Evolutionary conservation across 2,888 invertebrate genomes (phyloP), one percentile per base, ranked within the genome.

Genomic region (Lepidocyrtoides sp.): DNA sequence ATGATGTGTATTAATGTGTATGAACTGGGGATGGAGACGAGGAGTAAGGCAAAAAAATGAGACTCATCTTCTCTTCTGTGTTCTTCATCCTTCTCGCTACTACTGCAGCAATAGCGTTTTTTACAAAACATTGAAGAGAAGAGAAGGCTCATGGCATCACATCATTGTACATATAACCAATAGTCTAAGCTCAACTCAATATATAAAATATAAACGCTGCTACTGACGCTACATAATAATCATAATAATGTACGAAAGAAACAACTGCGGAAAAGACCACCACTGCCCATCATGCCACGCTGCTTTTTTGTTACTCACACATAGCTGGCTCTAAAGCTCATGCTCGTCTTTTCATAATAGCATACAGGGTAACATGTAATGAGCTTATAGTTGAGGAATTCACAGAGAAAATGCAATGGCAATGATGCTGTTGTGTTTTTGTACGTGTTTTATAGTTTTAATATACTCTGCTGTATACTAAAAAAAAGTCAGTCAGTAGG

Each of bases 401-500:
- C 26, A 44, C 72, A 44, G 23, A 44, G n/a, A n/a, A 75, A 75
- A 23, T 75, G 44, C 72, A 75, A 23, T 75, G 72, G n/a, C n/a
- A n/a, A 75, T 75, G 44, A 20, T 44, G 72, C 10, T 69, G 69
- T 69, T 23, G 23, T 10, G 12, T 23, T 48, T 44, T 44, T 44
- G 41, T 23, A 20, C n/a, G n/a, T n/a, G n/a, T n/a, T 75, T 75
- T 75, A 44, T 66, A 23, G 72, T 41, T 72, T 72, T 26, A 60
- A 69, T 4, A 32, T 32, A 66, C 32, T 14, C n/a, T 32, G 5
- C 20, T 44, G 44, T 44, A 66, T 44, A n/a, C 12, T 32, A 44
- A 5, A 41, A 26, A 82, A 82, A 82, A 82, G 60, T 82, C 82
- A 82, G 82, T 82, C 82, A 82, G 82, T 82, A 82, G 82, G 82